Evolutionary conservation across 2,888 invertebrate genomes (phyloP).

Genomic region (Lasius fuliginosus): DNA sequence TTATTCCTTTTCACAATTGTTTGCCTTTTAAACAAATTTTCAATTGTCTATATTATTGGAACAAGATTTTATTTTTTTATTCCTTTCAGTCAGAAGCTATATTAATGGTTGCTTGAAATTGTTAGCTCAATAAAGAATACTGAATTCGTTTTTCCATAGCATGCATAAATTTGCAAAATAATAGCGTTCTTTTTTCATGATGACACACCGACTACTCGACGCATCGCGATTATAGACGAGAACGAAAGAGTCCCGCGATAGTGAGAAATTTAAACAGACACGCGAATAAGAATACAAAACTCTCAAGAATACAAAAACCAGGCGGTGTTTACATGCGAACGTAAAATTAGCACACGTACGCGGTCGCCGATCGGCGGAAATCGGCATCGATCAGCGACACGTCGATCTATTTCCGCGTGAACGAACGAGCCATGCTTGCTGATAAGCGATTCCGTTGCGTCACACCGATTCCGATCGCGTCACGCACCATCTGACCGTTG

Average conservation of each 20-base stretch:
- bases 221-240: neutral
- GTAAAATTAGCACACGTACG: slow-evolving; percentile 24
- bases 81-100: neutral
- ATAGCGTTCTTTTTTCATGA: neutral
- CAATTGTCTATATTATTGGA: neutral
- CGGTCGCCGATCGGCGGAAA: slow-evolving; percentile 23
- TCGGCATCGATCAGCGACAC: slow-evolving; percentile 28
- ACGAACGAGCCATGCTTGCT: neutral
- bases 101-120: neutral
- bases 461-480: slow-evolving; percentile 51
- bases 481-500: slow-evolving; percentile 44
- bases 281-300: no score
- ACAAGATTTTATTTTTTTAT: neutral
- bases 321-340: slow-evolving; percentile 18
- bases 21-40: neutral
- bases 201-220: neutral
- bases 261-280: slow-evolving; percentile 22
- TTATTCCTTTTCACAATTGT: neutral
- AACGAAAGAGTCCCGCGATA: neutral
- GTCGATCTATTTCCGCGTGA: slow-evolving; percentile 34
- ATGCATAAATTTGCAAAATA: slow-evolving; percentile 9
- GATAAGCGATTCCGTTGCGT: slow-evolving; percentile 56
- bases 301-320: slow-evolving; percentile 8
- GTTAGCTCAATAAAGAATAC: neutral
- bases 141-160: neutral